Evolutionary conservation across 2,113 vertebrate genomes (phyloP).

Genomic region (Semnopithecus entellus): DNA sequence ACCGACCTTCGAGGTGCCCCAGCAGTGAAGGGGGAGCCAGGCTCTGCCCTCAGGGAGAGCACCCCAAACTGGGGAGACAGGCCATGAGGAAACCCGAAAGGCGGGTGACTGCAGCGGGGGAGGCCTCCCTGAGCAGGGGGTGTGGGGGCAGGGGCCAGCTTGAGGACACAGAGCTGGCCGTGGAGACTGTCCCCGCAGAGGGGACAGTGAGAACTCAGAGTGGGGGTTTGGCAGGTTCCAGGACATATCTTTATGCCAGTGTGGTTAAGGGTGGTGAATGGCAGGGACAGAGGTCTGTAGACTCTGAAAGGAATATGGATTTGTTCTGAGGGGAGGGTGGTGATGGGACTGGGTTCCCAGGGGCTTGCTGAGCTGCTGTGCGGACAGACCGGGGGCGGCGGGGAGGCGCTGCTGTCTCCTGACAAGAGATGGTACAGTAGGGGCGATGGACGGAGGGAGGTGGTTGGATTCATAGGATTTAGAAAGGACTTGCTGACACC

Average conservation of each 20-base stretch:
- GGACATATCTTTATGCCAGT: background rate
- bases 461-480: background rate
- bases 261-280: background rate
- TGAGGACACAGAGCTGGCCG: background rate
- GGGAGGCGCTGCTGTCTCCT: too few relatives aligned
- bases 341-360: background rate
- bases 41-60: background rate
- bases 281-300: background rate
- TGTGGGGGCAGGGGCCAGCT: background rate
- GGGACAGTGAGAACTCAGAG: background rate
- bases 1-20: rapidly evolving
- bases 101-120: background rate
- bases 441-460: background rate
- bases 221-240: background rate
- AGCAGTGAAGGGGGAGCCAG: background rate
- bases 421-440: background rate
- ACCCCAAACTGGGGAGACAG: background rate
- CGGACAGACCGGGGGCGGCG: background rate
- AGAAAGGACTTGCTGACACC: background rate
- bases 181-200: background rate
- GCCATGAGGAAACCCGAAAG: background rate
- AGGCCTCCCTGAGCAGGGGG: background rate
- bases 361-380: background rate
- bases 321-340: background rate
- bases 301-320: background rate